Evolutionary conservation across 2,888 invertebrate genomes (phyloP).

Genomic region (Epicampocera succincta): DNA sequence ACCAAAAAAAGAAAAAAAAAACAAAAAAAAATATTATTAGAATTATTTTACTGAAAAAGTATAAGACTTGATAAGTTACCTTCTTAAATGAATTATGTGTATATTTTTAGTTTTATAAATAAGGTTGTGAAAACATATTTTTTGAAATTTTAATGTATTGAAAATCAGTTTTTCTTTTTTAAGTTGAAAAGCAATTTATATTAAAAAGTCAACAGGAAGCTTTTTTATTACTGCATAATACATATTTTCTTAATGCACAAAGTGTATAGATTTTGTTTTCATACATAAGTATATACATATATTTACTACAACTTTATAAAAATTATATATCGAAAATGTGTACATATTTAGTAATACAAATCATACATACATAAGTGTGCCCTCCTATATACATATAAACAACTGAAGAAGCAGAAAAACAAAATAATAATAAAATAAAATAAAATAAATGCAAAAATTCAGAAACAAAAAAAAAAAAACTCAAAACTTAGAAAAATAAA

Average conservation of each 20-base stretch:
- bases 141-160: conserved; percentile 44
- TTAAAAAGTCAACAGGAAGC: conserved; percentile 27
- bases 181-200: conserved; percentile 27
- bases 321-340: conserved; percentile 16
- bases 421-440: conserved; percentile 19
- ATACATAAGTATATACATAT: conserved; percentile 2
- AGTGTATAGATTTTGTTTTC: conserved; percentile 10
- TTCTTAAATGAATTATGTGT: conserved; percentile 41
- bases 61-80: conserved; percentile 58
- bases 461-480: conserved; percentile 21
- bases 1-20: no score
- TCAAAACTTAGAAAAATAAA: conserved; percentile 27
- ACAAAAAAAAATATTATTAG: conserved; percentile 19
- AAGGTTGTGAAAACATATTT: conserved; percentile 64
- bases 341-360: conserved; percentile 47
- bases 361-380: conserved; percentile 60
- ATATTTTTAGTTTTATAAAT: conserved; percentile 52
- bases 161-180: conserved; percentile 50
- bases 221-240: conserved; percentile 4
- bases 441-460: background rate
- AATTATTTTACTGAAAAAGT: conserved; percentile 42
- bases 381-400: conserved; percentile 52
- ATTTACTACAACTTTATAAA: background rate
- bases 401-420: no score
- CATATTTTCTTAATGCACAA: conserved; percentile 38